Evolutionary conservation across 2,888 invertebrate species (phyloP).

Genomic region (Odontomyia ornata): DNA sequence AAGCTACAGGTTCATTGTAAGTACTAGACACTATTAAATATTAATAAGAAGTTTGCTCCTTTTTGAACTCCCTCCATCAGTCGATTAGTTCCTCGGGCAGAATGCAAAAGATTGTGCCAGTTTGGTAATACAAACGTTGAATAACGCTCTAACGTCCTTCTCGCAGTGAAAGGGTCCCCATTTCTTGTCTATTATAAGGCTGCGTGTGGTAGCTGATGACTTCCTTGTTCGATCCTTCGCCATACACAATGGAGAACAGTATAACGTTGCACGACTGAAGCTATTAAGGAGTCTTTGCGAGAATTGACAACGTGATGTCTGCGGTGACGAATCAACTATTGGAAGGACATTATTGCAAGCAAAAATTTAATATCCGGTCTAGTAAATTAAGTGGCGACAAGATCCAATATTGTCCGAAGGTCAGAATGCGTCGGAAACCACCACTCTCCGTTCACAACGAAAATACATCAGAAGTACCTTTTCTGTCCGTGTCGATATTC

Average conservation of each 20-base stretch:
- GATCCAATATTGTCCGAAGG: constrained; percentile 13
- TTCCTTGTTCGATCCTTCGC: not conserved
- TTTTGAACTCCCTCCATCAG: not conserved
- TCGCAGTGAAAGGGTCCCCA: not conserved
- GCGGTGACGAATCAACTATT: constrained; percentile 1
- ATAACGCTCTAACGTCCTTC: too few species aligned
- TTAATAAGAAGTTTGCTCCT: not conserved
- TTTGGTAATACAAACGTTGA: not conserved
- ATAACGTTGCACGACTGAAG: not conserved
- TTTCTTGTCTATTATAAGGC: not conserved
- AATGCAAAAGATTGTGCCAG: not conserved
- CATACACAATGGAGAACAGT: too few species aligned
- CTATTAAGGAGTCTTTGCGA: not conserved
- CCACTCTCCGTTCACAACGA: not conserved
- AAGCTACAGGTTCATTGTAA: constrained; percentile 92
- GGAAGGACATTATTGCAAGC: constrained; percentile 24
- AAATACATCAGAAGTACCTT: not conserved
- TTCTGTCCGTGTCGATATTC: not conserved
- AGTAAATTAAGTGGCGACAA: constrained; percentile 29
- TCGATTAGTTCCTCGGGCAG: not conserved
- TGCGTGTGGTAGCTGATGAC: not conserved
- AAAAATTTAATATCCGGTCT: constrained; percentile 48
- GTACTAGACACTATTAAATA: constrained; percentile 61
- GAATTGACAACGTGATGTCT: constrained; percentile 31
- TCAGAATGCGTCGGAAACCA: constrained; percentile 7